Conservation (phyloP, 2,797 vertebrate species). For the Peromyscus aztecus region DNA sequence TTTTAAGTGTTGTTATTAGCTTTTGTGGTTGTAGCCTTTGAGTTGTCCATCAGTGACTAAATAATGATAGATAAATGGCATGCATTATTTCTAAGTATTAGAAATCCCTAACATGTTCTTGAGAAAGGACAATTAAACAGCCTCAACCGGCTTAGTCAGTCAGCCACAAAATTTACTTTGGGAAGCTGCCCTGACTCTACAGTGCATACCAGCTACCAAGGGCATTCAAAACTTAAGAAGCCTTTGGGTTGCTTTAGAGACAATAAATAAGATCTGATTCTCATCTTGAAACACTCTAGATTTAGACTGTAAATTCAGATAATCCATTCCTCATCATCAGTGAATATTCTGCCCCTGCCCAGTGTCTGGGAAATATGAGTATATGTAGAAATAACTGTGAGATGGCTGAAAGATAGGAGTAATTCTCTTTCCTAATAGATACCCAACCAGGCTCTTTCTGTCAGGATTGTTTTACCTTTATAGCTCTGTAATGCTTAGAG, state of each 20-base stretch:
- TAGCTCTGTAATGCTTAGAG: slow-evolving; percentile 22
- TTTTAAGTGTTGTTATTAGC: slow-evolving; percentile 1
- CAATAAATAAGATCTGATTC: background rate
- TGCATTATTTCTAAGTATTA: background rate
- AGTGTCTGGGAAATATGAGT: background rate
- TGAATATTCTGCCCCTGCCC: background rate
- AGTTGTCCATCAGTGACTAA: slow-evolving; percentile 6
- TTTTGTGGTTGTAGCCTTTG: slow-evolving; percentile 12
- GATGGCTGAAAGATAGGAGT: background rate
- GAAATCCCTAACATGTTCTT: background rate
- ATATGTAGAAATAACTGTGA: background rate
- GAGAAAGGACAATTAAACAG: slow-evolving; percentile 49
- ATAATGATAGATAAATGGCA: slow-evolving; percentile 6
- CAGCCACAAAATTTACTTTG: background rate
- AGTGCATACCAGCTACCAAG: background rate
- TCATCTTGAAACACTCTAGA: background rate
- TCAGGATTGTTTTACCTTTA: slow-evolving; percentile 13
- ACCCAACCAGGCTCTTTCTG: background rate
- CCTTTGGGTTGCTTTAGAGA: slow-evolving; percentile 42
- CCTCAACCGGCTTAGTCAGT: background rate
- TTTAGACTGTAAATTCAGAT: slow-evolving; percentile 40
- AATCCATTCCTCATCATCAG: background rate
- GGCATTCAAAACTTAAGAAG: background rate
- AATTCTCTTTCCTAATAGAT: background rate
- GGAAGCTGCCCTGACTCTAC: background rate